Base-by-base conservation (phyloP, 2,888 invertebrate species). In the Epistrophe eligans region DNA sequence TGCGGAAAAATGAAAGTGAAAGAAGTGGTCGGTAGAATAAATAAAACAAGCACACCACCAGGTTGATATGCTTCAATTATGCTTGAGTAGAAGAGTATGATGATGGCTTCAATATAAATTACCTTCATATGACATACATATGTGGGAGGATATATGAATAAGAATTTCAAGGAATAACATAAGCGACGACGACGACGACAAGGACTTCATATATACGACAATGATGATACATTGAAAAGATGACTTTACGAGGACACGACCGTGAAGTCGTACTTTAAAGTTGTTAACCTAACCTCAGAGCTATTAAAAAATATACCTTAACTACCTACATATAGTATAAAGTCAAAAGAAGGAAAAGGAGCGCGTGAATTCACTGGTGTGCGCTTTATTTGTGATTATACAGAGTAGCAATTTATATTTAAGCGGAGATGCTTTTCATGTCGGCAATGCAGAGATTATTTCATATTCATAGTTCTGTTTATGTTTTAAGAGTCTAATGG, bases 401-500 rank as follows among this genome's bases (percentile, higher is more conserved):
- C 60, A 40, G 43, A 62, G 60, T 15, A 87, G 87, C 74, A 87
- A 87, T 87, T 87, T 83, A 48, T 70, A 40, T 70, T 38, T 1
- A 55, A 52, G 55, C 6, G n/a, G n/a, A 13, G 74, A 79, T 79
- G 58, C 83, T 79, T 83, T 84, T 83, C 55, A 67, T 71, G 72
- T 76, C 87, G 70, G 82, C 76, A 84, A 81, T 87, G 83, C 87
- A 83, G 87, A 79, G 79, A 79, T 83, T 52, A 83, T 87, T 83
- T 76, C 71, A 72, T 87, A 87, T 87, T 83, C 87, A 87, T 87
- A 83, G 55, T 71, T 79, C 64, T 70, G 57, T 74, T 67, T 72
- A 60, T 79, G 79, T 52, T 79, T 62, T 43, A n/a, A n/a, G 24
- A 70, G 10, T 40, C 60, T 87, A 79, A 87, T 72, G 71, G 64